phyloP scores from a whole-genome alignment of 2,797 vertebrate species.

The Amblyraja radiata region DNA sequence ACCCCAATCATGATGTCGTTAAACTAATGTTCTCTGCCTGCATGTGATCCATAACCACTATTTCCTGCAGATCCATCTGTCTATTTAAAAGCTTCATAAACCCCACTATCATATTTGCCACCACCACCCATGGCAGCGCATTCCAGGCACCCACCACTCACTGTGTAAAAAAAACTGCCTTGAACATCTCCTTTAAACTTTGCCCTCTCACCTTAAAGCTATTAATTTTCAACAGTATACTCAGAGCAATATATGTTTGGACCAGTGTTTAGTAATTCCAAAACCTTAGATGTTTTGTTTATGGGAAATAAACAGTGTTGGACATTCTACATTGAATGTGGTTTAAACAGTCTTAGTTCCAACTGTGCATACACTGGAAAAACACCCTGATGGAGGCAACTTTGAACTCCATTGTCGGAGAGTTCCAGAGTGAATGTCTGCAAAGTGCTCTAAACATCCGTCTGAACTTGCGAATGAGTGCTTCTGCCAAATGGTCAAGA shows the following conservation, averaged over 20 bases:
- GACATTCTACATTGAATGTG: background rate
- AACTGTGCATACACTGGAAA: background rate
- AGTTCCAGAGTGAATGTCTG: background rate
- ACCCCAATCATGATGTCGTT: background rate
- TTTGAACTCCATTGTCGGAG: background rate
- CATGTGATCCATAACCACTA: too few relatives aligned
- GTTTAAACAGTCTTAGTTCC: conserved; percentile 14
- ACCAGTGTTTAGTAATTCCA: background rate
- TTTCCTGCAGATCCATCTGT: too few relatives aligned
- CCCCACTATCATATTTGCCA: too few relatives aligned
- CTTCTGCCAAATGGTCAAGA: conserved; percentile 17
- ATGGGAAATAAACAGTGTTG: conserved; percentile 20
- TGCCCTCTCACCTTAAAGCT: too few relatives aligned
- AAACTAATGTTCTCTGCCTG: too few relatives aligned
- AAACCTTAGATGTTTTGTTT: conserved; percentile 13
- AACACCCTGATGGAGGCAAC: background rate
- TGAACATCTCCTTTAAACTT: too few relatives aligned
- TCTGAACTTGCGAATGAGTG: background rate
- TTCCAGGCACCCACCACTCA: too few relatives aligned
- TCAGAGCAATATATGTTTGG: background rate
- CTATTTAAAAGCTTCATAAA: too few relatives aligned
- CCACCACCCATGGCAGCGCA: too few relatives aligned
- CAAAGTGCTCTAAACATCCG: conserved; percentile 28
- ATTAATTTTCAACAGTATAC: background rate
- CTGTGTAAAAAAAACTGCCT: too few relatives aligned